Evolutionary conservation across 2,888 invertebrate species (phyloP), one percentile per base, ranked within the genome.

Genomic region (Apomyelois bistriatella): DNA sequence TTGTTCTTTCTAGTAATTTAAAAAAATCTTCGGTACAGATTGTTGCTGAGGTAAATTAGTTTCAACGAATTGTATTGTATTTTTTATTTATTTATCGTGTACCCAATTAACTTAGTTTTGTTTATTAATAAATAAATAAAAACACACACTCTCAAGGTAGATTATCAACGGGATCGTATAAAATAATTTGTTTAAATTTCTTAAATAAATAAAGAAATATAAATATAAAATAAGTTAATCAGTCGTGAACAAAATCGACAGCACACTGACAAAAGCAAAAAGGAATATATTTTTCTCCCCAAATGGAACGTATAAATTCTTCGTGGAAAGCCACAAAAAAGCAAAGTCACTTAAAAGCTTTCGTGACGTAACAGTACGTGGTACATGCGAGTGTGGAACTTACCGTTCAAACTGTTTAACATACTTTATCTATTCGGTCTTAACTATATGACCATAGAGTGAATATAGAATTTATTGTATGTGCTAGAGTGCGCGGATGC

Each of bases 301-400:
- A 35, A 46, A 46, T 46, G 46, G 15, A 46, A 35, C 46, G 32
- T 32, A 46, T 46, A 46, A 46, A 46, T 46, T 32, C 10, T 13
- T 30, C 15, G 15, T 12, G 46, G 46, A 46, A 46, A 46, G 16
- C 13, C 46, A 15, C 30, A 15, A 46, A 46, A 46, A 32, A 16
- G 43, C 43, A 15, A 15, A 46, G 46, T 46, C 46, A 35, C 46
- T 46, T 46, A 35, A 46, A 46, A 46, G 46, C 46, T 46, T 43
- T 46, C 32, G 32, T 46, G 46, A 32, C 46, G 46, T 46, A 15
- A 43, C 10, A 1, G 5, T 13, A 43, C 43, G 28, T 43, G 41
- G 32, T 22, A 41, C 22, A 13, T 41, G 17, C 22, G 41, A 41
- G 22, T 22, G 16, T 16, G 40, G 36, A n/a, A 4, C 38, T 13